phyloP scores from a whole-genome alignment of 2,113 vertebrate species.

The Synchiropus splendidus region DNA sequence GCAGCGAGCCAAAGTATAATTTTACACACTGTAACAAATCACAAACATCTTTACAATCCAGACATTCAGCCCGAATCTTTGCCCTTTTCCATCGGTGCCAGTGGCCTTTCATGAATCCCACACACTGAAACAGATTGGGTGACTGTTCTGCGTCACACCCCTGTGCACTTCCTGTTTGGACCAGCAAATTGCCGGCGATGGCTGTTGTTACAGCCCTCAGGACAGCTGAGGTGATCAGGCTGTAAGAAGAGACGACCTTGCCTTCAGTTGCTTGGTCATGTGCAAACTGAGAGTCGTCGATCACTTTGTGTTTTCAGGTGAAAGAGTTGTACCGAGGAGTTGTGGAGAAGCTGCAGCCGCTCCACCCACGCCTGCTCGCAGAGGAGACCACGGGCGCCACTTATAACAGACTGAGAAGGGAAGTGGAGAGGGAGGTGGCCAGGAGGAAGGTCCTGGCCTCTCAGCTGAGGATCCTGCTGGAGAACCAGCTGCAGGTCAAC shows the following conservation, averaged over 20 bases:
- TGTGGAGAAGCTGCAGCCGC: constrained; percentile 53
- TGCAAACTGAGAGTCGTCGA: no score
- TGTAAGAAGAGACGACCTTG: constrained; percentile 30
- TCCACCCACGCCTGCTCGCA: constrained; percentile 36
- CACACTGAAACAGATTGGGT: no score
- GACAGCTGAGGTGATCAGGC: constrained; percentile 20
- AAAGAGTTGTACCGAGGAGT: constrained; percentile 69
- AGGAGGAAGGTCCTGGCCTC: constrained; percentile 59
- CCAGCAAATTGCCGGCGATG: constrained; percentile 3
- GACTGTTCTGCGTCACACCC: no score
- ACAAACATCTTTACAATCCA: no score
- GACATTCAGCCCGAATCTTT: no score
- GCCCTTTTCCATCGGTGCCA: no score
- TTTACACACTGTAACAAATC: no score
- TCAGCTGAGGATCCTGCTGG: constrained; percentile 59
- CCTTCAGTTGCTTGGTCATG: constrained; percentile 1
- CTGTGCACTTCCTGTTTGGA: constrained; percentile 24
- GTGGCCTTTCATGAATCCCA: no score
- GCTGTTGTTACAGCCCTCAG: constrained; percentile 32
- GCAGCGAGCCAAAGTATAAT: no score
- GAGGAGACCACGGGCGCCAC: constrained; percentile 30
- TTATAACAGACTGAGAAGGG: constrained; percentile 40
- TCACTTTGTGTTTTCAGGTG: constrained; percentile 71
- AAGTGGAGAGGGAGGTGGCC: constrained; percentile 60
- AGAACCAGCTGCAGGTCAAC: constrained; percentile 59